Base-by-base conservation (phyloP, 2,797 vertebrate species). In the Fistularia commersonii region DNA sequence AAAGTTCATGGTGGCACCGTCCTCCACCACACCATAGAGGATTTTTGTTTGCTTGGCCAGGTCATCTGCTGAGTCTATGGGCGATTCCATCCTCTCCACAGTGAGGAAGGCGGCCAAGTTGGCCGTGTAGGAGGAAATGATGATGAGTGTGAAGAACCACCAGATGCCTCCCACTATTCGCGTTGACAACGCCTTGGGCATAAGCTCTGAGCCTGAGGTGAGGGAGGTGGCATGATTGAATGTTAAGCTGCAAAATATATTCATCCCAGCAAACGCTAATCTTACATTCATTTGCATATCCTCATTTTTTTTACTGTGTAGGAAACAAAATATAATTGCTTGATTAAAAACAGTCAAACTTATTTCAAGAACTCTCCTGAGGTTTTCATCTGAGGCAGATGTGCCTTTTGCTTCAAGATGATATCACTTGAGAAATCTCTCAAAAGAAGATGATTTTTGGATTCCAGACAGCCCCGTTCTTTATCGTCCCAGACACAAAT, bases 131-230 rank as follows among this genome's bases (percentile, higher is more conserved):
- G 96, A 99, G 66, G 95, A 98, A 87, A 99, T 98, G 90, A 99
- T 98, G 91, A 98, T 99, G 89, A 99, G 93, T 78, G 96, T 99
- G 89, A 99, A 99, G 92, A 99, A 99, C 96, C 96, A 99, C 95
- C 96, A 99, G 92, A 98, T 99, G 85, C 96, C 97, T 85, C 97
- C 96, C 72, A 98, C 97, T 87, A 99, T 99, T 78, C 97, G 94
- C 74, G 97, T 99, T 55, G 97, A 99, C 70, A 99, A 91, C 64
- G 97, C 97, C 89, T 97, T 98, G 73, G 97, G 96, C 96, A 99
- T 99, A 81, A 99, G 94, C 89, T 99, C 97, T 82, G 97, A 99
- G 84, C 97, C 97, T 99, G 88, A 88, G 51, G 72, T 82, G 85
- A 81, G 81, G 80, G 23, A 85, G 77, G 85, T 79, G 61, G 77